Conservation (phyloP, 2,797 vertebrate species). For the Vireo griseus region DNA sequence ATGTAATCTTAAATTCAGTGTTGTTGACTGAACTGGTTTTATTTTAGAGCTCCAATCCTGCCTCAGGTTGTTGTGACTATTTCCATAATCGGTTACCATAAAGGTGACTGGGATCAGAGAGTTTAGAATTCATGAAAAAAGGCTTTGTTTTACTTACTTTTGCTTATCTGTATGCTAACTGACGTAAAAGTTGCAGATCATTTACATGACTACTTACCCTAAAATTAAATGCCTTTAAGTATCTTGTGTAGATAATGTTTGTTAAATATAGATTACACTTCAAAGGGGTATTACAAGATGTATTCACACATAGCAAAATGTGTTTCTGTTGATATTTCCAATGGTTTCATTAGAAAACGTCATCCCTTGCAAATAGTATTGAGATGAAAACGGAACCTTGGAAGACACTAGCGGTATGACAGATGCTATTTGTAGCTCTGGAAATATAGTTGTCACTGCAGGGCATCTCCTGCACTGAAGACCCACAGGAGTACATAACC, state of each 20-base stretch:
- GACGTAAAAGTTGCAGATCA: neutral
- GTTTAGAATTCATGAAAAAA: neutral
- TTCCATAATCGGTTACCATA: neutral
- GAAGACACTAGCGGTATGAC: constrained; percentile 11
- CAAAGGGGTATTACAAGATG: constrained; percentile 18
- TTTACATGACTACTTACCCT: constrained; percentile 5
- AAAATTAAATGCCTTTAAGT: constrained; percentile 1
- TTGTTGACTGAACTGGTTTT: neutral
- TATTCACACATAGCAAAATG: constrained; percentile 25
- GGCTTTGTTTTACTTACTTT: neutral
- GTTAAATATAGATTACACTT: constrained; percentile 36
- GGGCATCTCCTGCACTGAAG: constrained; percentile 34
- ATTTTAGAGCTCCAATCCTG: neutral
- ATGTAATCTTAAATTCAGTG: neutral
- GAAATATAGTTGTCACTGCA: constrained; percentile 60
- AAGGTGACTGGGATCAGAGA: neutral
- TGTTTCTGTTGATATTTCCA: constrained; percentile 52
- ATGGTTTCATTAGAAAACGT: constrained; percentile 46
- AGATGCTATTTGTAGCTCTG: constrained; percentile 53
- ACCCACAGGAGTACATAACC: constrained; percentile 14
- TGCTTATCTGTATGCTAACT: neutral
- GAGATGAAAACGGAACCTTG: constrained; percentile 24
- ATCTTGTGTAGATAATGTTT: neutral
- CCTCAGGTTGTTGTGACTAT: neutral
- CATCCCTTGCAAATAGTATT: constrained; percentile 43